Percentiles rank a stretch among this genome's conserved stretches.
phyloP scores from a whole-genome alignment of 92 coral and sea anemone species.

The Metridium senile region DNA sequence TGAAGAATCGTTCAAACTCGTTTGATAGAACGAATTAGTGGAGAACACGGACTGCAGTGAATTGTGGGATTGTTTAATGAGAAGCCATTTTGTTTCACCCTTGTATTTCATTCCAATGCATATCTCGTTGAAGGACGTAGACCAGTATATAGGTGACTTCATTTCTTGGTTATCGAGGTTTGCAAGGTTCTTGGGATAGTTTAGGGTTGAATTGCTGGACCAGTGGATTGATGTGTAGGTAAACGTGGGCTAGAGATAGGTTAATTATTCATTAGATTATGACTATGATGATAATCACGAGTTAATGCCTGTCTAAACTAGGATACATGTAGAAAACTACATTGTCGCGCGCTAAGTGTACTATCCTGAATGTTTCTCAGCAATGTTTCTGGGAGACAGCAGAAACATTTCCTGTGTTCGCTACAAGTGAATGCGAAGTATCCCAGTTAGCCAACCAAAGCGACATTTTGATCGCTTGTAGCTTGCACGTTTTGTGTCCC shows the following conservation, averaged over 20 bases:
- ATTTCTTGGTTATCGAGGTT: slow-evolving; percentile 2
- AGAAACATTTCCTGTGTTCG: too few species aligned
- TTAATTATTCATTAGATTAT: neutral
- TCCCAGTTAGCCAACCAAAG: too few species aligned
- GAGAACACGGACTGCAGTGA: slow-evolving; percentile 10
- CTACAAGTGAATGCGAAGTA: too few species aligned
- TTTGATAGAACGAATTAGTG: neutral
- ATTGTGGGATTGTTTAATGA: neutral
- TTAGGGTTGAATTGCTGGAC: neutral
- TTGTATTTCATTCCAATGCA: slow-evolving; percentile 20
- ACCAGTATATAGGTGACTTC: slow-evolving; percentile 22
- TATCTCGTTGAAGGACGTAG: neutral
- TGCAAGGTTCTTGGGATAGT: slow-evolving; percentile 11
- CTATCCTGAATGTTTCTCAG: too few species aligned
- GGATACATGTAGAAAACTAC: too few species aligned
- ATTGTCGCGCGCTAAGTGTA: too few species aligned
- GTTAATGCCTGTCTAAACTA: too few species aligned
- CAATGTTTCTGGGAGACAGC: too few species aligned
- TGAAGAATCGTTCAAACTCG: neutral
- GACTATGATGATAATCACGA: neutral
- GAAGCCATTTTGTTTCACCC: slow-evolving; percentile 14
- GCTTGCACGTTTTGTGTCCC: too few species aligned
- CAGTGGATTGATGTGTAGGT: neutral
- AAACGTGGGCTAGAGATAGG: slow-evolving; percentile 4
- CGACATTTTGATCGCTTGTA: too few species aligned